Evolutionary conservation across 2,888 invertebrate genomes (phyloP).

Genomic region (Tiliacea citrago): DNA sequence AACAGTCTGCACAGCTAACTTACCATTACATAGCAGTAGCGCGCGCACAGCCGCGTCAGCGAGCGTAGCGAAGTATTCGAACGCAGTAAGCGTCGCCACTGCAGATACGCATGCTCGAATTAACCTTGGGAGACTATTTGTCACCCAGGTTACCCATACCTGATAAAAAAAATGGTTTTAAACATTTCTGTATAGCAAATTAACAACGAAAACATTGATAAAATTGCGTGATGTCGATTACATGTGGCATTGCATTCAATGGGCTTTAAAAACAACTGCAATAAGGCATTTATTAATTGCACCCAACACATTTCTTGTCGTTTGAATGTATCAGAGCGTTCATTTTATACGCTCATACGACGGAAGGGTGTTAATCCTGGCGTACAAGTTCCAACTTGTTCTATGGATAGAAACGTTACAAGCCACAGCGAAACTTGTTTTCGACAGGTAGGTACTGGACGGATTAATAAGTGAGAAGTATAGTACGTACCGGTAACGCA

Average conservation of each 20-base stretch:
- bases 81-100: conserved; percentile 72
- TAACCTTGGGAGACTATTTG: conserved; percentile 35
- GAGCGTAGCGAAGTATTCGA: conserved; percentile 76
- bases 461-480: not conserved
- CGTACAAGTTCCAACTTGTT: not conserved
- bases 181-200: not conserved
- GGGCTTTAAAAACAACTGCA: not conserved
- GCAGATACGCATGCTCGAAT: conserved; percentile 69
- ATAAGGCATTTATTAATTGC: not conserved
- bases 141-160: conserved; percentile 79
- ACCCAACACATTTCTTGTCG: not conserved
- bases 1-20: not conserved
- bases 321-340: not conserved
- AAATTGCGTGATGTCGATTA: not conserved
- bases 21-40: conserved; percentile 69
- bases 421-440: not conserved
- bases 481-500: conserved; percentile 75
- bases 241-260: not conserved
- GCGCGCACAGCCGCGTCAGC: conserved; percentile 73
- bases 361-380: not conserved
- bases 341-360: not conserved
- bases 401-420: not conserved
- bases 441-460: not conserved
- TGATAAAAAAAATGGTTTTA: conserved; percentile 41
- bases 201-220: not conserved